These are phyloP conservation scores for Caenorhabditis zanzibari DNA, from an alignment of 2,888 invertebrate genomes.

Conservation along the genomic window DNA sequence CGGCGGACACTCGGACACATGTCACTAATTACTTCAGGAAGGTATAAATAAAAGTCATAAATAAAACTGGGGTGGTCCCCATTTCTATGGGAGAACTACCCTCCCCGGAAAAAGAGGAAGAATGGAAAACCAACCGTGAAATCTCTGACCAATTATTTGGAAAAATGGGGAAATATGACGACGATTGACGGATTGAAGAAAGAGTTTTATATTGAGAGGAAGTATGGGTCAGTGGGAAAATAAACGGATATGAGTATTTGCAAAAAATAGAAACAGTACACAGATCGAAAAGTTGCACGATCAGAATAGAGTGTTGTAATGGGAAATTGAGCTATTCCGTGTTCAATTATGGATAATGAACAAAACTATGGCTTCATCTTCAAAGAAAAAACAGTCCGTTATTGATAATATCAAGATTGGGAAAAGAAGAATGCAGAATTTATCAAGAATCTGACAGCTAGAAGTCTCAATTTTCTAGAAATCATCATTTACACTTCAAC, in stretches of 20 bases:
- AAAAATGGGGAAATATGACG: constrained; percentile 11
- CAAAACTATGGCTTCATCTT: too few species aligned
- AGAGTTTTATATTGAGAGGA: constrained; percentile 7
- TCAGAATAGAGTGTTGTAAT: background rate
- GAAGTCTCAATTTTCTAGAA: too few species aligned
- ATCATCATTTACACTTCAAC: too few species aligned
- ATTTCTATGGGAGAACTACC: background rate
- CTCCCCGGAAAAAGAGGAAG: constrained; percentile 8
- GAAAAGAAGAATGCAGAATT: too few species aligned
- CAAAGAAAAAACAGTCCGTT: too few species aligned
- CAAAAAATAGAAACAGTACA: constrained; percentile 5
- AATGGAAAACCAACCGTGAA: constrained; percentile 27
- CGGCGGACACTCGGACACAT: constrained; percentile 23
- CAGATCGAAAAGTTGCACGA: constrained; percentile 9
- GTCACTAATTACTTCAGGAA: constrained; percentile 33
- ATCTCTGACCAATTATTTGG: constrained; percentile 27
- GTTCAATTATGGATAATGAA: too few species aligned
- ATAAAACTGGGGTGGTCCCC: constrained; percentile 24
- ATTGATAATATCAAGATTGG: too few species aligned
- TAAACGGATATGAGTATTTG: constrained; percentile 5
- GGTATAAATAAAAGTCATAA: constrained; percentile 40
- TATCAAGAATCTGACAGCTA: too few species aligned
- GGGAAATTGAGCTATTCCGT: background rate
- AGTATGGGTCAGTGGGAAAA: constrained; percentile 21
- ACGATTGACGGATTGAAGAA: constrained; percentile 13